These are phyloP conservation scores for Equus przewalskii DNA, from an alignment of 2,113 vertebrate genomes.

Conservation along the genomic window DNA sequence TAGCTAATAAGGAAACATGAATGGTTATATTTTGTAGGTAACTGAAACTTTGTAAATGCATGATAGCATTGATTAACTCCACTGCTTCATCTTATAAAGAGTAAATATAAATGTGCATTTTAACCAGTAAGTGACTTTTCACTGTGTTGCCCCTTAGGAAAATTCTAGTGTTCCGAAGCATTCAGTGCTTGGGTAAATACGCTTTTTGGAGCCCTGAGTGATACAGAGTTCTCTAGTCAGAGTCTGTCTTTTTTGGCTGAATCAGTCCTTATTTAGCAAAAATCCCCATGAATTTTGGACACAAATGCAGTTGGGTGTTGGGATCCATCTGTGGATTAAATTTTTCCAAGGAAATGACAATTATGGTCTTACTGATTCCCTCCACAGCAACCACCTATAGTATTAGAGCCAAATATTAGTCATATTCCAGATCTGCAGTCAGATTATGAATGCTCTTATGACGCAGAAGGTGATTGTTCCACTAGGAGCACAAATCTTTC, in stretches of 20 bases:
- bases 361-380: constrained; percentile 30
- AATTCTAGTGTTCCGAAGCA: constrained; percentile 24
- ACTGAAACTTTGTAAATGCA: background rate
- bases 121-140: constrained; percentile 60
- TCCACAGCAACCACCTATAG: constrained; percentile 61
- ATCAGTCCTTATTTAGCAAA: constrained; percentile 79
- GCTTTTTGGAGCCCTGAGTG: background rate
- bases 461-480: background rate
- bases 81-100: background rate
- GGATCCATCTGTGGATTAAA: constrained; percentile 69
- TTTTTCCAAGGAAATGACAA: constrained; percentile 80
- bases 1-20: constrained; percentile 10
- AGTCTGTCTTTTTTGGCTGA: constrained; percentile 57
- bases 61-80: background rate
- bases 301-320: background rate
- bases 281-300: constrained; percentile 57
- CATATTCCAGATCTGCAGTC: constrained; percentile 35
- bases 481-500: background rate
- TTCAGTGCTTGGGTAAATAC: constrained; percentile 19
- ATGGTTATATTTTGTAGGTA: background rate
- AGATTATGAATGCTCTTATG: constrained; percentile 53
- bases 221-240: constrained; percentile 61
- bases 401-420: constrained; percentile 68
- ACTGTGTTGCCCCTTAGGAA: background rate
- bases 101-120: background rate